Evolutionary conservation across 2,113 vertebrate species (phyloP), one percentile per base, ranked within the genome.

Genomic region (Crotophaga sulcirostris): DNA sequence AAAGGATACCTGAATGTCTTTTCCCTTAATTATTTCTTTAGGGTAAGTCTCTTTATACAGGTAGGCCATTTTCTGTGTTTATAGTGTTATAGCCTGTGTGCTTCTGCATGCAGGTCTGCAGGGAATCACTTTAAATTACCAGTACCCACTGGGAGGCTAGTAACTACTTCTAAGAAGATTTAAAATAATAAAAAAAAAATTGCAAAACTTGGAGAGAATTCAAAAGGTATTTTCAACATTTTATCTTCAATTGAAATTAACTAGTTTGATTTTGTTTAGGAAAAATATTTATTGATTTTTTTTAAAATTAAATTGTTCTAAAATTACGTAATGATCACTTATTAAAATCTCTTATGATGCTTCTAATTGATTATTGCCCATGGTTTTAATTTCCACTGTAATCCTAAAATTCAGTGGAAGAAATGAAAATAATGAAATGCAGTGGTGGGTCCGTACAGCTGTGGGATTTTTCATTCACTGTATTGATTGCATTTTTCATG

Each of bases 11-110:
- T 99, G 96, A 99, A 99, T 89, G 99, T 99, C 91, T 99, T 99
- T 97, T 98, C 99, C 62, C 99, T 99, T 96, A 99, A 99, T 98
- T 99, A 99, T 97, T 99, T 99, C 97, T 99, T 99, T 97, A 98
- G 99, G 98, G 99, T 99, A 99, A 98, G 98, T 97, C 88, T 90
- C 78, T 90, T 96, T 94, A 55, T 92, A 56, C 72, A 87, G 94
- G 96, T 96, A 84, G 83, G 58, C 73, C 36, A 93, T 97, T 97
- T 97, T 91, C 93, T 95, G 78, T 95, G 76, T 86, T 94, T 91
- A 75, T 83, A 70, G 80, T 96, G 86, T 96, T 97, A 81, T 0
- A 96, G 79, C 75, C 87, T 88, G 29, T 96, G 86, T 95, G 84
- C 93, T 92, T 88, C 84, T 96, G 89, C 79, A 72, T 96, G 90